Base-by-base conservation (phyloP, 2,888 invertebrate genomes). In the Agrotis ipsilon region DNA sequence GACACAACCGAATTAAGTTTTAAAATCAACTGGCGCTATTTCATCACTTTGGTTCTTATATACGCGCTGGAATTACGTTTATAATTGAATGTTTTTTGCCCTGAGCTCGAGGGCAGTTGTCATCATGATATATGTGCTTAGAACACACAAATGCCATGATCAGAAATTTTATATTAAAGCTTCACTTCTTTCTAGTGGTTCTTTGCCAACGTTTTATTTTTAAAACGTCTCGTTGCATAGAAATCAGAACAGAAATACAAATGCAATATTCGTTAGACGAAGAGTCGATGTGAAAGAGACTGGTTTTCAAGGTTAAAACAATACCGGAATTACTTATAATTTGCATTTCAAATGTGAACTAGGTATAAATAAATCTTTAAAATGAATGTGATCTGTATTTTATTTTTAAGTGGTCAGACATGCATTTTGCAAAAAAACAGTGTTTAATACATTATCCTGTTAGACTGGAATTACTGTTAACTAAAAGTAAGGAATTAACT, bases 251-350 rank as follows among this genome's bases (percentile, higher is more conserved):
- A 19, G 18, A 67, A n/a, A 51, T 39, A 49, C 27, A 11, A 48
- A 43, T 48, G n/a, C 48, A 60, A 3, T 39, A 48, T 6, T 24
- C 24, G 19, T 16, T 9, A 11, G 58, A 19, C 11, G n/a, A n/a
- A 45, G 43, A 11, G 51, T 24, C 11, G n/a, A 18, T 49, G 43
- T 16, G 11, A 39, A 39, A 55, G 19, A 54, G n/a, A 69, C 49
- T 45, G 21, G 52, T 75, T n/a, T 24, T 49, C 32, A 73, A 69
- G 78, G 70, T 46, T 45, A 77, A 14, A 2, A 24, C 1, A 45
- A 60, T 39, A 39, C 60, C 60, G 77, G 70, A 77, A 60, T 24
- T 5, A 39, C 27, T 39, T 39, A 19, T 49, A 39, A 77, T 49
- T 77, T 49, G 6, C 60, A 49, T 49, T 73, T 39, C 1, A 55